phyloP scores from a whole-genome alignment of 2,113 vertebrate genomes.

The Mobula birostris region DNA sequence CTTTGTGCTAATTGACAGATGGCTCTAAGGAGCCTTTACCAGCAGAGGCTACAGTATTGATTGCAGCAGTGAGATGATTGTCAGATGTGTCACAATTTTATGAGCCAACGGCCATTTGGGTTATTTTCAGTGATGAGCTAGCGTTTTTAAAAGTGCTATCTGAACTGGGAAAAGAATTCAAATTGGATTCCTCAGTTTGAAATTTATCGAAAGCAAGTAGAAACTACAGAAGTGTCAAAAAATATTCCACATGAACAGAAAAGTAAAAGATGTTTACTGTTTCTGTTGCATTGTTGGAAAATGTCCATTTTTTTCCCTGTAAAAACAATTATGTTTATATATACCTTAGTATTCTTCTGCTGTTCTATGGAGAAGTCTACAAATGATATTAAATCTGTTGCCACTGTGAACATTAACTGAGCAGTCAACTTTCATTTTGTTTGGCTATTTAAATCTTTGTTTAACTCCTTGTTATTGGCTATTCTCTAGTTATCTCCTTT shows the following conservation, averaged over 20 bases:
- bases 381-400: background rate
- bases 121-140: constrained; percentile 23
- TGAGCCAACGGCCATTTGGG: constrained; percentile 21
- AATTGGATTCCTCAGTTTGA: constrained; percentile 4
- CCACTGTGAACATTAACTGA: background rate
- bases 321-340: background rate
- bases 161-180: constrained; percentile 2
- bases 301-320: background rate
- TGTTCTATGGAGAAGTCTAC: background rate
- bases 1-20: constrained; percentile 29
- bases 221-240: background rate
- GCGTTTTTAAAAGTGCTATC: constrained; percentile 9
- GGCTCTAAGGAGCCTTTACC: background rate
- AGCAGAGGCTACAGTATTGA: constrained; percentile 25
- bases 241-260: constrained; percentile 21
- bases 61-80: constrained; percentile 1
- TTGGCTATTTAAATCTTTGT: background rate
- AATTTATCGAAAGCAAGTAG: background rate
- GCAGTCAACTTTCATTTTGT: background rate
- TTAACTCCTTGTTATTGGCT: background rate
- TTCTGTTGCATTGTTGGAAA: background rate
- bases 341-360: background rate
- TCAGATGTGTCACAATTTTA: constrained; percentile 33
- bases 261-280: background rate
- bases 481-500: background rate